Conservation (phyloP, 2,797 vertebrate genomes). For the Megalops cyprinoides region DNA sequence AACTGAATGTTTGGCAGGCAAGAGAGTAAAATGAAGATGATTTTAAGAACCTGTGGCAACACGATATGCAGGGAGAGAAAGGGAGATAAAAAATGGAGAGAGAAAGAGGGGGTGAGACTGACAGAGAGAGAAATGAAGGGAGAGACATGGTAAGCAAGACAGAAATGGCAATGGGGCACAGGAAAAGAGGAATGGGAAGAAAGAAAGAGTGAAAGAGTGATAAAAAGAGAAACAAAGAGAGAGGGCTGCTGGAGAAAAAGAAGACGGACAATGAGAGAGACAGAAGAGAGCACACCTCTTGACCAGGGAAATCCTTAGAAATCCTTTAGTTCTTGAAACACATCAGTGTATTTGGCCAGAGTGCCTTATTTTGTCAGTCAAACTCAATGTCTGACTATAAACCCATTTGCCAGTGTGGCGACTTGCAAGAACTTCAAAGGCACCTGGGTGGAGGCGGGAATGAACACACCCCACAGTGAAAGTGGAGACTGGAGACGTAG, state of each 20-base stretch:
- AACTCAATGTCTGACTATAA: not conserved
- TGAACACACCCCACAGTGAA: not conserved
- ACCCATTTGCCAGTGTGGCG: constrained; percentile 1
- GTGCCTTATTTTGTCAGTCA: not conserved
- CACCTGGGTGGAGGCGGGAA: not conserved
- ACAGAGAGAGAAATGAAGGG: no score
- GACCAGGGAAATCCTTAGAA: not conserved
- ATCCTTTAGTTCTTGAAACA: not conserved
- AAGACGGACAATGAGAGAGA: no score
- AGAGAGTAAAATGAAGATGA: not conserved
- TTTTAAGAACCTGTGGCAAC: not conserved
- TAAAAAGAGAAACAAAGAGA: no score
- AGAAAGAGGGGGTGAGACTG: not conserved
- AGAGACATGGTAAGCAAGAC: no score
- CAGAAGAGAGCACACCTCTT: no score
- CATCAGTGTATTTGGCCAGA: not conserved
- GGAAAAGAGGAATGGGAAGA: no score
- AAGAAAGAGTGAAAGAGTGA: no score
- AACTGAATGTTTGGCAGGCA: constrained; percentile 8
- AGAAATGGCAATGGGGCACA: no score
- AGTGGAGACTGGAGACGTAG: not conserved
- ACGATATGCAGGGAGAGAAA: not conserved
- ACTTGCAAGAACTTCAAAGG: constrained; percentile 1
- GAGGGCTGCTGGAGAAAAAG: no score
- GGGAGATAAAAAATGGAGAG: not conserved